Evolutionary conservation across 2,113 vertebrate genomes (phyloP), one percentile per base, ranked within the genome.

Genomic region (Australoheros scitulus): DNA sequence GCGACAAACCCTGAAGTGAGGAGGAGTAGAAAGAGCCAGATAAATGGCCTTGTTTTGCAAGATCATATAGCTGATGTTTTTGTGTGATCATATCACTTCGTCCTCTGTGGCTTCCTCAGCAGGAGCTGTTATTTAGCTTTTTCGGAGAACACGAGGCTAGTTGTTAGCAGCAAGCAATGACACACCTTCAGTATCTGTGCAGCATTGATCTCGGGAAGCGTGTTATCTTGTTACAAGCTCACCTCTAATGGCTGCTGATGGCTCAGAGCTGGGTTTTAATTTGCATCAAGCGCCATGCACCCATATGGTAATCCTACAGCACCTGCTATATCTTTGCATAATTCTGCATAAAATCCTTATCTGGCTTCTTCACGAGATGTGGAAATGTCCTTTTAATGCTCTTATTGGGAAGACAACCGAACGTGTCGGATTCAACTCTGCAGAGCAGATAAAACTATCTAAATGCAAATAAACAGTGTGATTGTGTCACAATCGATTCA

Each of bases 391-490:
- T 88, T 88, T 80, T 83, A 87, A 83, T 64, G 88, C 61, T 91
- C 85, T 80, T 41, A 72, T 26, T 82, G 81, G 22, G 64, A 57
- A 77, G 72, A 79, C 87, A 64, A 59, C 70, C 56, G 24, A 61
- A 87, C 65, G 3, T 7, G 17, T 80, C 18, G 1, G 77, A 90
- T 83, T 84, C 85, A 83, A 79, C 77, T 89, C 64, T 41, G 57
- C 72, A 32, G 56, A 80, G 81, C 88, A 81, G 88, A 87, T 87
- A 77, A 92, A 92, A 88, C 92, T 18, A 90, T 93, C 92, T 93
- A 93, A 93, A 94, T 94, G 92, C 91, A 93, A 94, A 94, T 92
- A 94, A 93, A 93, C 80, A 86, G 77, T 61, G 43, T 50, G 80
- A 85, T 82, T 13, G 20, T 70, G 89, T 89, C 83, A 75, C 68